phyloP scores from a whole-genome alignment of 2,888 invertebrate species.

The Troides oblongomaculatus region DNA sequence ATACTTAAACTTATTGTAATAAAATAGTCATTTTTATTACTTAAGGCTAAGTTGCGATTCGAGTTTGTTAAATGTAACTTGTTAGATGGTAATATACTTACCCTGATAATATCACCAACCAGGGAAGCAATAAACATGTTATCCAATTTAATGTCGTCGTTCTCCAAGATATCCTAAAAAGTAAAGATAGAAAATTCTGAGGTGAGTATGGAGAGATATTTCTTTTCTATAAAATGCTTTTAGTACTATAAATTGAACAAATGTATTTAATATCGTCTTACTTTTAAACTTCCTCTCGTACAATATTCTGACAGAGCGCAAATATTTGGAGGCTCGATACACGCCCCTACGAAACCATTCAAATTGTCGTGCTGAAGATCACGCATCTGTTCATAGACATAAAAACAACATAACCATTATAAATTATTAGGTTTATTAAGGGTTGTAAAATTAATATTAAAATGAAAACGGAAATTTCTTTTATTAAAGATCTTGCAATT shows the following conservation, averaged over 20 bases:
- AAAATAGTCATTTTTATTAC: slow-evolving; percentile 17
- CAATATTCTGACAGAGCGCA: slow-evolving; percentile 95
- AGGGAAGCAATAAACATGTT: slow-evolving; percentile 98
- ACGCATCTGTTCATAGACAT: slow-evolving; percentile 82
- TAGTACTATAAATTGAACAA: background rate
- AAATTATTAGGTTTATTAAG: background rate
- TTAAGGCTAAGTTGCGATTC: slow-evolving; percentile 7
- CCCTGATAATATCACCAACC: slow-evolving; percentile 95
- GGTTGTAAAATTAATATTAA: no score
- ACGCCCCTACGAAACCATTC: slow-evolving; percentile 95
- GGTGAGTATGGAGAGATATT: background rate
- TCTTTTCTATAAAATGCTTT: background rate
- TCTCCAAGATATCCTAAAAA: slow-evolving; percentile 92
- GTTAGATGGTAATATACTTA: slow-evolving; percentile 77
- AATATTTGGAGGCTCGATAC: slow-evolving; percentile 93
- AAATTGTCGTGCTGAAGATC: slow-evolving; percentile 95
- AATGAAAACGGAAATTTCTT: no score
- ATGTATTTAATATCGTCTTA: slow-evolving; percentile 52
- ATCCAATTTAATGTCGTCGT: slow-evolving; percentile 96
- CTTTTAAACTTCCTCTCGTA: slow-evolving; percentile 93
- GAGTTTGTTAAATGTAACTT: slow-evolving; percentile 17
- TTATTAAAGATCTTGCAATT: no score
- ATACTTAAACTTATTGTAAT: slow-evolving; percentile 2
- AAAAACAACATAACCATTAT: background rate
- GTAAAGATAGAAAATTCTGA: background rate